Percentiles rank a stretch among this genome's conserved stretches.
Conservation (phyloP, 2,113 vertebrate genomes). For the Phalacrocorax pelagicus region DNA sequence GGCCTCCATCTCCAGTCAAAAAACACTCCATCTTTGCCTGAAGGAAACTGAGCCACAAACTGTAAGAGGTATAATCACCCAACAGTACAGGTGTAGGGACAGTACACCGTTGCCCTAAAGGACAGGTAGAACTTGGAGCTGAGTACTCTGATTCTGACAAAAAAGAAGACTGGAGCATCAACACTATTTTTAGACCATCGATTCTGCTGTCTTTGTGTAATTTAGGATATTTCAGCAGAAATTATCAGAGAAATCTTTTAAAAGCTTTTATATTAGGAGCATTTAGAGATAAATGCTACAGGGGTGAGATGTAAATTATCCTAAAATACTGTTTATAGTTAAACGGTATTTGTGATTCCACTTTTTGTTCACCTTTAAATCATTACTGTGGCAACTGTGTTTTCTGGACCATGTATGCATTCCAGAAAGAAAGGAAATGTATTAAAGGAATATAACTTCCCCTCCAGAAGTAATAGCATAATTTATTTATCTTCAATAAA, state of each 20-base stretch:
- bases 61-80: background rate
- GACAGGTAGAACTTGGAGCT: background rate
- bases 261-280: background rate
- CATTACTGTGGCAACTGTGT: background rate
- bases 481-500: background rate
- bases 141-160: accelerated
- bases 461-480: background rate
- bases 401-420: background rate
- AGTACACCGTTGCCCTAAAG: background rate
- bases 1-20: background rate
- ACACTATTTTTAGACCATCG: background rate
- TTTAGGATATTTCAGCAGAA: background rate
- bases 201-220: background rate
- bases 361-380: background rate
- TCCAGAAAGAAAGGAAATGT: background rate
- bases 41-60: background rate
- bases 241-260: background rate
- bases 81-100: background rate
- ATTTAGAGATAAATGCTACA: background rate
- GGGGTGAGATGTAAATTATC: background rate
- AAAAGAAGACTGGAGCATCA: background rate
- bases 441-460: background rate
- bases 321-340: background rate
- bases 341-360: background rate
- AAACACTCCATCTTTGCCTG: background rate